Evolutionary conservation across 1,140 invertebrate species (phyloP), one percentile per base, ranked within the genome.

Genomic region (Hyles vespertilio): DNA sequence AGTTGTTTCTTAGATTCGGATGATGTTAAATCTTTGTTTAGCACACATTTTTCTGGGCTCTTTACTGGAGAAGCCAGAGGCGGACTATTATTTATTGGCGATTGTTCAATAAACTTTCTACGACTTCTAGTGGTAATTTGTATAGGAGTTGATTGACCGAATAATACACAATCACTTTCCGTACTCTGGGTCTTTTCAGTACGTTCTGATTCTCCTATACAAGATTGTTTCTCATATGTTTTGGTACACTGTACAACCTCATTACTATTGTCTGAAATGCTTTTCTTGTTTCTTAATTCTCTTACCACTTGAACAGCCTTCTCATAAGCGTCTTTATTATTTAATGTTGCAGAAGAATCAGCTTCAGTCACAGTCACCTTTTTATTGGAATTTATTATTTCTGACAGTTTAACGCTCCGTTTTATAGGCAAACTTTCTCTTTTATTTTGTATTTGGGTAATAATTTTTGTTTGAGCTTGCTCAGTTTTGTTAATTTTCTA

Each of bases 271-370:
- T 33, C 4, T 22, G 5, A 11, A 3, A 44, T 49, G 32, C 9
- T 46, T 53, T 56, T 4, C 6, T n/a, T 50, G 36, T 63, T 59
- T 22, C 73, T 85, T 43, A 81, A 54, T 69, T 84, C 74, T 6
- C 69, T 59, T 69, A 84, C 77, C 22, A 86, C 64, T 67, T 76
- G 74, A 32, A 78, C 60, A 46, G 84, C 83, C 48, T 86, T 86
- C 58, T 83, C 75, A 69, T 81, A 86, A 9, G 74, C 77, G 12
- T 56, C 47, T 68, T 82, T 79, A 56, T 79, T 69, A 57, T 80
- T 77, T 32, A 77, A 51, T 11, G 65, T 51, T 50, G 47, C 49
- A 10, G 59, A 50, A 47, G 53, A 54, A 53, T 70, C 67, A 49
- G 58, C 33, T 45, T 70, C 58, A 7, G 32, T 45, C 12, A 54